phyloP scores from a whole-genome alignment of 1,140 invertebrate genomes.

The Drosophila equinoxialis region DNA sequence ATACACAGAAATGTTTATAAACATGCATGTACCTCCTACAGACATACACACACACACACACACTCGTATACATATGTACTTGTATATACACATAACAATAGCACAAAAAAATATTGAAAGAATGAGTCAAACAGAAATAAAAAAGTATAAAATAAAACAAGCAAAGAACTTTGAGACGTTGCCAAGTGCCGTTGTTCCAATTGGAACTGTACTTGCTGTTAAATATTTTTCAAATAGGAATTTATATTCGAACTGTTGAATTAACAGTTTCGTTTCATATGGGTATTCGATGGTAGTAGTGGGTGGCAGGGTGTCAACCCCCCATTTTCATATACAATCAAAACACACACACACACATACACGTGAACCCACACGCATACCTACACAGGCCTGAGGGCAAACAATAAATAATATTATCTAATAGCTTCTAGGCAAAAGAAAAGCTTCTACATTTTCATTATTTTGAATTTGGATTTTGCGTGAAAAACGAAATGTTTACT shows the following conservation, averaged over 20 bases:
- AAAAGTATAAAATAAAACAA: conserved; percentile 1
- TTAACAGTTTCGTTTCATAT: neutral
- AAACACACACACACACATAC: neutral
- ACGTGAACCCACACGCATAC: neutral
- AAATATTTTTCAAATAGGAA: conserved; percentile 12
- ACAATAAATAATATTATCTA: conserved; percentile 1
- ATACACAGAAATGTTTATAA: conserved; percentile 3
- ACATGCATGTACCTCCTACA: conserved; percentile 1
- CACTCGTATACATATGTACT: neutral
- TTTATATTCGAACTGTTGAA: conserved; percentile 4
- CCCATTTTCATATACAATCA: neutral
- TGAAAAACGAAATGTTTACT: conserved; percentile 14
- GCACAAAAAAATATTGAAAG: conserved; percentile 5
- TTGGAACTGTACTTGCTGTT: conserved; percentile 12
- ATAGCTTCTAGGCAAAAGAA: neutral
- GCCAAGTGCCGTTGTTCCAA: conserved; percentile 12
- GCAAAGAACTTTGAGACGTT: conserved; percentile 11
- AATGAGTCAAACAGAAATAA: conserved; percentile 11
- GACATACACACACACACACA: neutral
- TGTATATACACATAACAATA: conserved; percentile 2
- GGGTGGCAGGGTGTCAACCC: conserved; percentile 3
- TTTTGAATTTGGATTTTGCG: conserved; percentile 17
- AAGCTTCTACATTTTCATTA: neutral
- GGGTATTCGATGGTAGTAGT: neutral
- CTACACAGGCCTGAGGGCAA: neutral